Evolutionary conservation across 2,113 vertebrate species (phyloP).

Genomic region (Theristicus caerulescens): DNA sequence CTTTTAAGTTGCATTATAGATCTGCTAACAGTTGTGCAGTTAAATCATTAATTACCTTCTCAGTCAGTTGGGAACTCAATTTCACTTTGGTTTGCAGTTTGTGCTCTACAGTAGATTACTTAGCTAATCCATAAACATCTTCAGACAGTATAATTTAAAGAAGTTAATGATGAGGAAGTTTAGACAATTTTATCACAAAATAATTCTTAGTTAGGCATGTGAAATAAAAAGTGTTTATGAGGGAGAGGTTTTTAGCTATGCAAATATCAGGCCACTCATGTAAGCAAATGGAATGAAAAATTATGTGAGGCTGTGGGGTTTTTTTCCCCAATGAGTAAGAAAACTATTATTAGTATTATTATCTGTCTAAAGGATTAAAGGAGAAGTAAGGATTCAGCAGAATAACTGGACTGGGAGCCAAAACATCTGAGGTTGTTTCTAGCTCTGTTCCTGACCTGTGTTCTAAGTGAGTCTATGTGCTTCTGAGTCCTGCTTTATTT

Average conservation of each 20-base stretch:
- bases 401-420: not conserved
- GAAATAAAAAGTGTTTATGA: constrained; percentile 6
- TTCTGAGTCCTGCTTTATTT: not conserved
- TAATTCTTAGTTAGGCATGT: constrained; percentile 60
- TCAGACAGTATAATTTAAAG: constrained; percentile 63
- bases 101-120: constrained; percentile 67
- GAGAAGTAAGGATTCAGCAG: not conserved
- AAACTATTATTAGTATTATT: not conserved
- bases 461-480: not conserved
- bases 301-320: fast-evolving
- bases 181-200: constrained; percentile 63
- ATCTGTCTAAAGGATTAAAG: not conserved
- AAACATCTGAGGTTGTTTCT: not conserved
- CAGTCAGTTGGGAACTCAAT: constrained; percentile 68
- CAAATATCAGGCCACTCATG: not conserved
- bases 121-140: constrained; percentile 72
- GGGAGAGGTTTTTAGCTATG: not conserved
- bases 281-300: constrained; percentile 10
- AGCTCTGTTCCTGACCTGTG: not conserved
- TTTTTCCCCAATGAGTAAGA: not conserved
- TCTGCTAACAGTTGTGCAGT: constrained; percentile 69
- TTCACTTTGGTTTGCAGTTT: constrained; percentile 73
- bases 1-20: constrained; percentile 74
- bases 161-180: constrained; percentile 56
- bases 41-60: constrained; percentile 75